Evolutionary conservation across 2,113 vertebrate genomes (phyloP), one percentile per base, ranked within the genome.

Genomic region (Corythornis vintsioides): DNA sequence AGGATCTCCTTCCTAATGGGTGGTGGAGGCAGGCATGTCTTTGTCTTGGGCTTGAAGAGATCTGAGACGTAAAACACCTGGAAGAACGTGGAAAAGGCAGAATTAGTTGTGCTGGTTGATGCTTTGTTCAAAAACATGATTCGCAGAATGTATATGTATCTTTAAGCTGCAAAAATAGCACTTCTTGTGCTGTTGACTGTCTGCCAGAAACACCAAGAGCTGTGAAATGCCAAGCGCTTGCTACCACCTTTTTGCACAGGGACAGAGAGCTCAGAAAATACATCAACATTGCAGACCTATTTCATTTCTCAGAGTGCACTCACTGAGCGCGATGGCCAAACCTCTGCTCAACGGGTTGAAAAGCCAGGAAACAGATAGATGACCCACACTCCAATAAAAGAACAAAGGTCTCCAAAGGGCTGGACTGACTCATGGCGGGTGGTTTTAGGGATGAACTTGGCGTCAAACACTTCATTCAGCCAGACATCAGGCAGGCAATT

Each of bases 1-100:
- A 99, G 98, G 67, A 99, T 98, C 93, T 99, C 99, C 97, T 98
- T 99, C 96, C 99, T 98, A 96, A 99, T 98, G 24, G 99, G 98
- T 2, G 99, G 98, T 16, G 99, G 98, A 71, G 98, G 98, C 88
- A 98, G 98, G 76, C 98, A 97, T 20, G 96, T 96, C 83, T 98
- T 98, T 21, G 71, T 96, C 97, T 98, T 98, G 69, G 98, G 98
- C 92, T 99, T 99, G 97, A 99, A 99, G 96, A 99, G 98, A 96
- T 99, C 98, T 0, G 99, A 99, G 94, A 99, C 99, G 10, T 99
- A 99, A 93, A 99, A 99, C 35, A 98, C 99, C 99, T 99, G 94
- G 7, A 90, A 96, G 88, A 83, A 8, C 40, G 21, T 3, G 19
- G 8, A 90, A 83, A 94, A 82, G 64, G 31, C 45, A 90, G 72